A percentile compares a stretch with the other conserved stretches of the same genome.
Conservation (phyloP, 2,888 invertebrate genomes). For the Dryomyza anilis region DNA sequence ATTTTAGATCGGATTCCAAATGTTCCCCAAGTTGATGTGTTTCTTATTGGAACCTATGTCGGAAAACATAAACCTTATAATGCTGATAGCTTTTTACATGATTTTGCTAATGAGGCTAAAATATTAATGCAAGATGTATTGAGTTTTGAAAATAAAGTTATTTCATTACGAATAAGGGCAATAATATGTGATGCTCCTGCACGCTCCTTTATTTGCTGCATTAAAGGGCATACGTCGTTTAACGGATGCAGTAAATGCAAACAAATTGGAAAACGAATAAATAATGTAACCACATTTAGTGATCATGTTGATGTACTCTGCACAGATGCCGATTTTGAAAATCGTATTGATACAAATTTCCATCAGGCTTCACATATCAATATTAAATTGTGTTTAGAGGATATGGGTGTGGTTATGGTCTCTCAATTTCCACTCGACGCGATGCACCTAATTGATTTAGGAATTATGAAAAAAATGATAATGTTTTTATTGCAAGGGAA, state of each 20-base stretch:
- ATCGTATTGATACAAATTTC: too few species aligned
- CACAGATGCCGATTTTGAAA: too few species aligned
- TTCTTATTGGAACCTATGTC: too few species aligned
- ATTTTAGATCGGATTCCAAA: too few species aligned
- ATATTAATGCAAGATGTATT: too few species aligned
- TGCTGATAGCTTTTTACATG: too few species aligned
- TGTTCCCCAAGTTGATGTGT: too few species aligned
- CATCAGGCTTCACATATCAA: neutral
- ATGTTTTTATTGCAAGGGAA: neutral
- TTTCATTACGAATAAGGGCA: too few species aligned
- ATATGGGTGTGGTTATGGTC: neutral
- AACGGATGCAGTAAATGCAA: neutral
- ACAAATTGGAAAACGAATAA: neutral
- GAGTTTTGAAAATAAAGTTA: too few species aligned
- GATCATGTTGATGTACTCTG: too few species aligned
- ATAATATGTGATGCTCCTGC: neutral
- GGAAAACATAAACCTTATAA: too few species aligned
- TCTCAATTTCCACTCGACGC: neutral
- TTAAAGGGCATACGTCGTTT: neutral
- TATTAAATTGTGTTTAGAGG: neutral
- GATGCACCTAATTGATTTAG: neutral
- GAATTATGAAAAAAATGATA: neutral
- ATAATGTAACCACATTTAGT: neutral
- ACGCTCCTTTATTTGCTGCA: neutral
- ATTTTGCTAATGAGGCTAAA: too few species aligned